Percentiles rank a stretch among this genome's conserved stretches.
These are phyloP conservation scores for Rhamnusium bicolor DNA, from an alignment of 2,888 invertebrate genomes.

Conservation along the genomic window DNA sequence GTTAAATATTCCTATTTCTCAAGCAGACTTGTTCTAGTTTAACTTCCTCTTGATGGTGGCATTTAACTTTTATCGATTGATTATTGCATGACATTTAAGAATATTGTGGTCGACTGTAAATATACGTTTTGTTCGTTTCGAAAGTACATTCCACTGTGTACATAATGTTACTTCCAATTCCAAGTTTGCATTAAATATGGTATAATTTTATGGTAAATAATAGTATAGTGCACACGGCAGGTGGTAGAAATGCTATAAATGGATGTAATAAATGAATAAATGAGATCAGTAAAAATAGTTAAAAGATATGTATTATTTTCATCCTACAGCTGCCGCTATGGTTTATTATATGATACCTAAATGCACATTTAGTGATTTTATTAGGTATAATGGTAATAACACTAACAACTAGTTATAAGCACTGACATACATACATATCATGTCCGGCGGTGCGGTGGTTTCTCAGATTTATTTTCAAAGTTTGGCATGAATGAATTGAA, in stretches of 20 bases:
- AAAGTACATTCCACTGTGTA: conserved; percentile 21
- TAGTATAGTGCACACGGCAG: not conserved
- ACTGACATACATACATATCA: not conserved
- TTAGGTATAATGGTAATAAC: not conserved
- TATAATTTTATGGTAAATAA: not conserved
- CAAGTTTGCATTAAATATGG: not conserved
- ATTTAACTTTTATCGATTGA: conserved; percentile 4
- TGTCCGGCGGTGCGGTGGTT: not conserved
- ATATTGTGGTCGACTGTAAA: not conserved
- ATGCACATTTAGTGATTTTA: not conserved
- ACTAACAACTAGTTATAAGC: not conserved
- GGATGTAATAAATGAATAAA: not conserved
- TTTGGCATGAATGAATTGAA: not conserved
- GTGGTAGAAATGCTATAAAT: not conserved
- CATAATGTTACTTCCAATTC: conserved; percentile 8
- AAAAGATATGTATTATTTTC: not conserved
- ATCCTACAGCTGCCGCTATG: not conserved
- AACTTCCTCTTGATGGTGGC: conserved; percentile 5
- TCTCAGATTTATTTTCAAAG: not conserved
- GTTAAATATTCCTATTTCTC: conserved; percentile 2
- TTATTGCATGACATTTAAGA: conserved; percentile 21
- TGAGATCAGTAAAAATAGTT: conserved; percentile 1
- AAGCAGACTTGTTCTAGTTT: not conserved
- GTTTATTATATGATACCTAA: not conserved
- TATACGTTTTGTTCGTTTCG: conserved; percentile 12